Evolutionary conservation across 2,113 vertebrate species (phyloP).

Genomic region (Ovibos moschatus): DNA sequence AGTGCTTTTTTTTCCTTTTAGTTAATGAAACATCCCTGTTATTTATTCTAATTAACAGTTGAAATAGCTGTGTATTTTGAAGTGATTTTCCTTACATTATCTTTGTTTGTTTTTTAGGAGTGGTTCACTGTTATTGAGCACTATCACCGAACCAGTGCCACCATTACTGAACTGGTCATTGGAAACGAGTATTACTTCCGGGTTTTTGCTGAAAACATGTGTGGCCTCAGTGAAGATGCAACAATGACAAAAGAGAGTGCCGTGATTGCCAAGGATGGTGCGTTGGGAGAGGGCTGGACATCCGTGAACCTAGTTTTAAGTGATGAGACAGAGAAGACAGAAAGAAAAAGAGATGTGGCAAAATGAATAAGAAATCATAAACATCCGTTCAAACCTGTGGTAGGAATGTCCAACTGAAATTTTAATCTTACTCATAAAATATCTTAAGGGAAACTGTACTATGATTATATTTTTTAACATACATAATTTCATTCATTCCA

Average conservation of each 20-base stretch:
- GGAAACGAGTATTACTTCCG: constrained; percentile 98
- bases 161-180: constrained; percentile 94
- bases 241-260: constrained; percentile 94
- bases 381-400: neutral
- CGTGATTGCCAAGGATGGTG: constrained; percentile 95
- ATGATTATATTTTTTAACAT: neutral
- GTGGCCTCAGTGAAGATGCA: constrained; percentile 92
- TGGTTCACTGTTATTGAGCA: constrained; percentile 93
- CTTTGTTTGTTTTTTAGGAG: constrained; percentile 76
- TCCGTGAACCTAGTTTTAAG: neutral
- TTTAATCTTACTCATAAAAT: neutral
- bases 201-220: constrained; percentile 96
- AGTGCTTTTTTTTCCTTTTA: neutral
- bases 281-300: neutral
- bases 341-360: neutral
- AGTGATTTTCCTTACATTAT: neutral
- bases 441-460: neutral
- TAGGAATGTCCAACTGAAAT: neutral
- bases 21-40: neutral
- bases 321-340: neutral
- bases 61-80: neutral
- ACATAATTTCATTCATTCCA: neutral
- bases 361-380: neutral
- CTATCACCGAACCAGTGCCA: constrained; percentile 93
- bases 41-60: neutral